A percentile compares a stretch with the other conserved stretches of the same genome.
Conservation (phyloP, 2,797 vertebrate genomes). For the Sebastolobus alascanus region DNA sequence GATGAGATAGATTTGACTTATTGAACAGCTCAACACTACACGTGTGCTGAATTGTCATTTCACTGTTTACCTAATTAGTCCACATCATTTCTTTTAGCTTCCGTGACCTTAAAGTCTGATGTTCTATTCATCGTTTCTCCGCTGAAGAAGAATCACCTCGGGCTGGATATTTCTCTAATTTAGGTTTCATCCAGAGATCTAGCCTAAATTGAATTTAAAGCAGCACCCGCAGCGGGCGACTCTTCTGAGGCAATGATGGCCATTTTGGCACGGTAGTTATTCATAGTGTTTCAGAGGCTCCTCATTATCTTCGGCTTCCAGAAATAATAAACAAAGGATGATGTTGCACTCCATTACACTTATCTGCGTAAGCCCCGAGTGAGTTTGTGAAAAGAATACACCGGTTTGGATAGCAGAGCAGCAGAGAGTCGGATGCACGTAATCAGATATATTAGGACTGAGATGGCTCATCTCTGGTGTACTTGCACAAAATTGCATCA, state of each 20-base stretch:
- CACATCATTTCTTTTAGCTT: constrained; percentile 5
- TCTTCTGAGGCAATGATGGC: background rate
- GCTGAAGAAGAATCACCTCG: background rate
- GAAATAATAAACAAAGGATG: constrained; percentile 44
- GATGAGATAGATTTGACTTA: constrained; percentile 22
- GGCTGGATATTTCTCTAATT: background rate
- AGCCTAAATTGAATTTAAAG: constrained; percentile 22
- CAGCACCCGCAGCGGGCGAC: constrained; percentile 3
- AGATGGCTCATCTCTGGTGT: constrained; percentile 15
- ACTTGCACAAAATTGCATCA: constrained; percentile 57
- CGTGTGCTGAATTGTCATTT: constrained; percentile 36
- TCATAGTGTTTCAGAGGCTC: constrained; percentile 20
- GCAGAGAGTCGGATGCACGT: background rate
- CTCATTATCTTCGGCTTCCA: constrained; percentile 35
- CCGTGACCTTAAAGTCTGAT: background rate
- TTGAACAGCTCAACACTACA: constrained; percentile 20
- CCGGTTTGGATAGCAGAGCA: constrained; percentile 2
- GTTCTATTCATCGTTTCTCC: background rate
- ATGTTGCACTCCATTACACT: constrained; percentile 42
- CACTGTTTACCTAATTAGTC: constrained; percentile 32
- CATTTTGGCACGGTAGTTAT: constrained; percentile 10
- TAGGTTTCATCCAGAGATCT: background rate
- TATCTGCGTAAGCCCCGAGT: constrained; percentile 33
- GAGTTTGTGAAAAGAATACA: constrained; percentile 22
- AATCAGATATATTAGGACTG: background rate